Evolutionary conservation across 2,888 invertebrate species (phyloP), one percentile per base, ranked within the genome.

Genomic region (Xestia rhomboidea): DNA sequence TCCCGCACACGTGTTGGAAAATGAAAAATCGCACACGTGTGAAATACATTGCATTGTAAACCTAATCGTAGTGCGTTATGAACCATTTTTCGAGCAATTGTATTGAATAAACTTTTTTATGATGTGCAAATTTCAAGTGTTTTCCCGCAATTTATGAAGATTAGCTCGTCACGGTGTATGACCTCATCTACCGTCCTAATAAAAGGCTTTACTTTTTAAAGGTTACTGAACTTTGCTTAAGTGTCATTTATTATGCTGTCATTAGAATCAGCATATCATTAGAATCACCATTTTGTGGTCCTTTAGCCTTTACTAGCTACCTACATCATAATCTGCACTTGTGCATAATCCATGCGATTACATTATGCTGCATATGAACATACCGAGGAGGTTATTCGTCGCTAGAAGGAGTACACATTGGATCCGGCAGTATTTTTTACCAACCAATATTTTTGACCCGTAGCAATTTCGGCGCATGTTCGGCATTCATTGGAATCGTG

Each of bases 271-370:
- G n/a, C 10, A 38, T 46, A n/a, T 54, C 15, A 34, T 10, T 34
- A 30, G 7, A 30, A 63, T n/a, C 8, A 51, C 30, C 10, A 38
- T 46, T 49, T 27, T 10, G 21, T 49, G n/a, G 27, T 30, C 24
- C 2, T 41, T 18, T 49, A 73, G 27, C 27, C 7, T 57, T 57
- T 27, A 30, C 30, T 30, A 2, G 27, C 38, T 38, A 13, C 49
- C 30, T 51, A 30, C 24, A 41, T 73, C 18, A 30, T 34, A 75
- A 64, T 76, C 64, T 63, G 0, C 34, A 64, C 60, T 30, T 24
- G 34, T 38, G 21, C 6, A 24, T 44, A 66, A 77, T 63, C 51
- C 51, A 2, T 34, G 30, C 18, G 44, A 78, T 78, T 34, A 34
- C 73, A 15, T 73, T 38, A 21, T 67, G 18, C 51, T 54, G 34